Conservation (phyloP, 2,888 invertebrate genomes). For the Eremobia ochroleuca region DNA sequence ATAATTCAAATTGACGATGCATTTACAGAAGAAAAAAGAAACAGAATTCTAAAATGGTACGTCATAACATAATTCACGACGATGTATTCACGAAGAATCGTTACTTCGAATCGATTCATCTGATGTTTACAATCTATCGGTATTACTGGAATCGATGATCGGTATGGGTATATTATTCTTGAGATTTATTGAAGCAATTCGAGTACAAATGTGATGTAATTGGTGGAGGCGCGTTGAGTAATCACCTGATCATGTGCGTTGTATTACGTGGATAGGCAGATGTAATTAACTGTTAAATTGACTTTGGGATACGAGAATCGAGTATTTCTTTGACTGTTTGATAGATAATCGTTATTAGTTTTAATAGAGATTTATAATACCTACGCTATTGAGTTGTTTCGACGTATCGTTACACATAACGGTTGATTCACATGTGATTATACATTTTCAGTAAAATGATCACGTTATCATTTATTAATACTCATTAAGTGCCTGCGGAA, state of each 20-base stretch:
- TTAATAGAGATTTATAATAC: constrained; percentile 32
- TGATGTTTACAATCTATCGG: constrained; percentile 60
- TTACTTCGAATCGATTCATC: constrained; percentile 60
- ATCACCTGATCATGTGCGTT: constrained; percentile 52
- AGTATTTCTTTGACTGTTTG: constrained; percentile 27
- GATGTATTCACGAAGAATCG: constrained; percentile 57
- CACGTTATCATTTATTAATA: not conserved
- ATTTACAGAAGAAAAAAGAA: constrained; percentile 29
- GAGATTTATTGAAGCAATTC: constrained; percentile 61
- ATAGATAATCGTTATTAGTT: constrained; percentile 46
- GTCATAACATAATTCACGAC: constrained; percentile 63
- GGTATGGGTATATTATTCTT: constrained; percentile 55
- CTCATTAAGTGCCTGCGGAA: not conserved
- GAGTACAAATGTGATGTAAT: constrained; percentile 65
- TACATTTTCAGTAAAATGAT: not conserved
- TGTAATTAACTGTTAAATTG: constrained; percentile 61
- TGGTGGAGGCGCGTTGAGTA: constrained; percentile 58
- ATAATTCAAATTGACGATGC: constrained; percentile 47
- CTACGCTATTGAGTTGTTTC: not conserved
- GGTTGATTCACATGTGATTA: not conserved
- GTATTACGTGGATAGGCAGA: constrained; percentile 46
- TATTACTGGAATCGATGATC: constrained; percentile 53
- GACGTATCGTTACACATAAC: not conserved
- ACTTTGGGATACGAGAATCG: constrained; percentile 50
- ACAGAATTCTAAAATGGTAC: constrained; percentile 48